Base-by-base conservation (phyloP, 2,888 invertebrate genomes). In the Coronaproctus castanopsis region DNA sequence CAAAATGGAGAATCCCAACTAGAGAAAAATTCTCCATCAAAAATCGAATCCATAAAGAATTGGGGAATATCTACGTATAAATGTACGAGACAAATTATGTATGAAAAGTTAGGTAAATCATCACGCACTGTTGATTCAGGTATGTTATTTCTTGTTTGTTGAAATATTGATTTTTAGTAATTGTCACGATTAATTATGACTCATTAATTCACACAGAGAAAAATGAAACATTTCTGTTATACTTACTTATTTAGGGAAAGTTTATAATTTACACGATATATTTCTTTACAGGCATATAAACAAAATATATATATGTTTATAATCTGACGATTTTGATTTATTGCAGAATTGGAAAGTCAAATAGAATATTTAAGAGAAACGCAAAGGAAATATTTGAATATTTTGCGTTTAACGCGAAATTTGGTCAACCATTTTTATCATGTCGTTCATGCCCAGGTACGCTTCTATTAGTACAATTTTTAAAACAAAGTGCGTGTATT, bases 21-120 rank as follows among this genome's bases (percentile, higher is more conserved):
- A 19, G 52, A 58, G 24, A 63, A 62, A 57, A 57, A 57, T 48
- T 55, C 63, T 19, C 24, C 63, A 21, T 86, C 88, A 54, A 87
- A 91, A 72, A 83, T 97, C 69, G 96, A 96, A 71, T 83, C 86
- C 61, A 77, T 97, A 63, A 90, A 87, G 71, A 91, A 87, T 71
- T 98, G 97, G 97, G 90, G 95, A 64, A 88, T 97, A 70, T 93
- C 93, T 62, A 96, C 96, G 0, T 97, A 93, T 73, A 97, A 96
- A 74, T 97, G 96, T 71, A 97, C 97, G 3, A 87, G 90, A 68
- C 97, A 98, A 72, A 79, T 95, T 62, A 83, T 98, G 74, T 87
- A 92, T 66, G 97, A 98, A 72, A 92, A 91, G 71, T 77, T 98
- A 59, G 97, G 97, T 20, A 97, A 93, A 75, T 85, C 87, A 53